phyloP scores from a whole-genome alignment of 2,797 vertebrate genomes.

The Alcedo atthis region DNA sequence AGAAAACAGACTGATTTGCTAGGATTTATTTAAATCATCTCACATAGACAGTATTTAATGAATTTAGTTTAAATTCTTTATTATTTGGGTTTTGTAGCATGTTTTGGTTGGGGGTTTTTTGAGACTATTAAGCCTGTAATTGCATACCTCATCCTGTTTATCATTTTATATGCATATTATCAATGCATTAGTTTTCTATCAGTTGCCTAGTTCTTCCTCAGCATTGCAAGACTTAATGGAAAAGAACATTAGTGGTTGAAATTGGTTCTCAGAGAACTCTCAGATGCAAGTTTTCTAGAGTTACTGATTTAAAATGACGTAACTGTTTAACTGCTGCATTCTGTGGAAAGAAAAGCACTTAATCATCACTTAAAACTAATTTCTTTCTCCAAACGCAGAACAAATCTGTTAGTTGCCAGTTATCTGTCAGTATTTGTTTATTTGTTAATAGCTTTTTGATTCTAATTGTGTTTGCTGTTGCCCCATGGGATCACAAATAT shows the following conservation, averaged over 20 bases:
- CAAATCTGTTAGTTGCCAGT: background rate
- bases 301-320: background rate
- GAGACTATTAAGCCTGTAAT: background rate
- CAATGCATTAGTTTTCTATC: background rate
- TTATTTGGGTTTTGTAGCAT: background rate
- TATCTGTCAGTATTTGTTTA: background rate
- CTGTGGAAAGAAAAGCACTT: background rate
- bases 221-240: background rate
- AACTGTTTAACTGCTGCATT: background rate
- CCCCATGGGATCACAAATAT: background rate
- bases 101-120: background rate
- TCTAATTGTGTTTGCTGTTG: background rate
- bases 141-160: conserved; percentile 10
- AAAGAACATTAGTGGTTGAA: background rate
- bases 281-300: background rate
- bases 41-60: background rate
- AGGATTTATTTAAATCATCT: background rate
- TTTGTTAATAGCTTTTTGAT: background rate
- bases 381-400: background rate
- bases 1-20: background rate
- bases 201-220: background rate
- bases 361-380: background rate
- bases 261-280: background rate
- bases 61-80: background rate
- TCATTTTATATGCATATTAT: background rate